phyloP scores from a whole-genome alignment of 2,888 invertebrate species.

The Heliconius hortense region DNA sequence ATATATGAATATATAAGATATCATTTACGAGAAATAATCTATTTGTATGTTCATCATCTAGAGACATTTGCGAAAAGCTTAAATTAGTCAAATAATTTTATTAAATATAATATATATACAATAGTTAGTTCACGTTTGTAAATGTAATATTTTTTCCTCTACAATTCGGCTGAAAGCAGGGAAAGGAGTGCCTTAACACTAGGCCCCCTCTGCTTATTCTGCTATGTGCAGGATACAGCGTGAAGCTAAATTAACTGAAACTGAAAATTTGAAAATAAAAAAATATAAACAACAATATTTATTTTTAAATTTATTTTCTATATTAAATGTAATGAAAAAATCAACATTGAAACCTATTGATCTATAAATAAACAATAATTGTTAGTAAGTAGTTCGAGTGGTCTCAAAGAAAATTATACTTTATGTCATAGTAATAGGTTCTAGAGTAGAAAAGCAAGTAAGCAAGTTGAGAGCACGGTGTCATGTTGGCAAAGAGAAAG shows the following conservation, averaged over 20 bases:
- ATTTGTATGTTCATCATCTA: too few species aligned
- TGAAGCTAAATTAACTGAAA: too few species aligned
- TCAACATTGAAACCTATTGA: conserved; percentile 23
- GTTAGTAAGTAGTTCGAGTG: conserved; percentile 20
- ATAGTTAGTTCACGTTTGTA: too few species aligned
- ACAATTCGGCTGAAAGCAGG: background rate
- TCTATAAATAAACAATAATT: conserved; percentile 25
- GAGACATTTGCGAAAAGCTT: too few species aligned
- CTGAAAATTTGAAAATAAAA: background rate
- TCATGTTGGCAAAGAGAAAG: conserved; percentile 42
- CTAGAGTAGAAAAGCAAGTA: conserved; percentile 18
- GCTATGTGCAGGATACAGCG: background rate
- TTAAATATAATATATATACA: too few species aligned
- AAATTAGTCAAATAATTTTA: too few species aligned
- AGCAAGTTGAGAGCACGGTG: conserved; percentile 29
- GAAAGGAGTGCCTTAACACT: background rate
- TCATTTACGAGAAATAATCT: too few species aligned
- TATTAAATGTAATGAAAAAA: conserved; percentile 5
- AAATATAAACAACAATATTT: background rate
- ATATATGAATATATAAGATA: too few species aligned
- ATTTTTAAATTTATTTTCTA: background rate
- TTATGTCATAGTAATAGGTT: conserved; percentile 11
- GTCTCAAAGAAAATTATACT: conserved; percentile 21
- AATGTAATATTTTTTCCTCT: too few species aligned
- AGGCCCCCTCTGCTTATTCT: background rate